Conservation (phyloP, 2,888 invertebrate species). For the Baccha elongata region DNA sequence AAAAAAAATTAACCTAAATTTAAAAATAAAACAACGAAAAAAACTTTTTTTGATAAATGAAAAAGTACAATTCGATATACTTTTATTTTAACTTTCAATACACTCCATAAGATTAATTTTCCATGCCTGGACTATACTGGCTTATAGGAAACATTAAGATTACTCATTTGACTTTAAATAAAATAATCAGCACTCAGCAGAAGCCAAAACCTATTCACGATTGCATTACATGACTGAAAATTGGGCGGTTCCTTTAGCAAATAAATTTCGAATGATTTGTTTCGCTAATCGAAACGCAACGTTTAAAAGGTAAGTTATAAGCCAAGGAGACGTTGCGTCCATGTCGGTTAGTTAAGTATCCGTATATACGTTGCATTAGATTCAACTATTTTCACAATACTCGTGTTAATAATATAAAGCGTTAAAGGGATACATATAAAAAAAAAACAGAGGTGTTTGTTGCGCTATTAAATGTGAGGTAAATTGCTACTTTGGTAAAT, state of each 20-base stretch:
- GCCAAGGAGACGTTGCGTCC: slow-evolving; percentile 42
- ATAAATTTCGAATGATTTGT: slow-evolving; percentile 73
- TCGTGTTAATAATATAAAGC: slow-evolving; percentile 20
- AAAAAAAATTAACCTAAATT: too few relatives aligned
- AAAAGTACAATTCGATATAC: too few relatives aligned
- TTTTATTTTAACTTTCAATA: too few relatives aligned
- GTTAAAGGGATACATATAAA: slow-evolving; percentile 48
- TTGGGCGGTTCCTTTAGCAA: slow-evolving; percentile 69
- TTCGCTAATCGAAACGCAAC: not conserved
- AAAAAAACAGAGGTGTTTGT: slow-evolving; percentile 54
- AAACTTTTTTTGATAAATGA: too few relatives aligned
- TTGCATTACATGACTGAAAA: slow-evolving; percentile 44
- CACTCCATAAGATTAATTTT: too few relatives aligned
- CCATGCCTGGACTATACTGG: too few relatives aligned
- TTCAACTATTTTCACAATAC: slow-evolving; percentile 8
- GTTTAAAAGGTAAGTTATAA: slow-evolving; percentile 43
- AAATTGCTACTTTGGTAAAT: slow-evolving; percentile 70
- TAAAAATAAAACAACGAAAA: too few relatives aligned
- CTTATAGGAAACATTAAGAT: slow-evolving; percentile 34
- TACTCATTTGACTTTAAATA: slow-evolving; percentile 65
- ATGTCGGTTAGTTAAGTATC: slow-evolving; percentile 20
- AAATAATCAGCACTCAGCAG: slow-evolving; percentile 64
- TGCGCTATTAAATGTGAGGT: slow-evolving; percentile 62
- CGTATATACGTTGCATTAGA: slow-evolving; percentile 2
- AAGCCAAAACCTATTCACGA: slow-evolving; percentile 24